Percentiles rank a stretch among this genome's conserved stretches.
Evolutionary conservation across 2,888 invertebrate species (phyloP).

Genomic region (Limenitis camilla): DNA sequence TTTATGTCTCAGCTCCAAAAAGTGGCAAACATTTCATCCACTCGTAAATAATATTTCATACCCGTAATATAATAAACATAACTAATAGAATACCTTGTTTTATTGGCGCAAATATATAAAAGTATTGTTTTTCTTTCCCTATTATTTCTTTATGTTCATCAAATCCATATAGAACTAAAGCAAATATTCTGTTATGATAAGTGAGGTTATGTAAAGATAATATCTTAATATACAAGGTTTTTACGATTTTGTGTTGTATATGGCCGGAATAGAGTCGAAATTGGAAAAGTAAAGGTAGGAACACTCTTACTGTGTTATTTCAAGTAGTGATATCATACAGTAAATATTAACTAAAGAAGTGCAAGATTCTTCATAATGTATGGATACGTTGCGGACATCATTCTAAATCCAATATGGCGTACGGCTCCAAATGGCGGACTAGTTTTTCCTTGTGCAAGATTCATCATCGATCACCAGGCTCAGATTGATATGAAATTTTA

Average conservation of each 20-base stretch:
- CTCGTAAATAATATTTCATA: slow-evolving; percentile 7
- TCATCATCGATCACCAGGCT: too few relatives aligned
- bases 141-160: slow-evolving; percentile 13
- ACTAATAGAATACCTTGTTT: slow-evolving; percentile 9
- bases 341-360: too few relatives aligned
- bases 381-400: too few relatives aligned
- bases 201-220: slow-evolving; percentile 20
- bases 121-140: slow-evolving; percentile 7
- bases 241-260: background rate
- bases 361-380: too few relatives aligned
- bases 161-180: slow-evolving; percentile 10
- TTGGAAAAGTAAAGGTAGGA: too few relatives aligned
- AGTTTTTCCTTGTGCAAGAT: too few relatives aligned
- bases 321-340: too few relatives aligned
- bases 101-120: slow-evolving; percentile 9
- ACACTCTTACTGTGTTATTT: too few relatives aligned
- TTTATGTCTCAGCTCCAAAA: background rate
- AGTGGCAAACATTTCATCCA: slow-evolving; percentile 1
- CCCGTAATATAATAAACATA: slow-evolving; percentile 9
- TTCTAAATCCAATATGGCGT: too few relatives aligned
- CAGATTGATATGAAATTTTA: too few relatives aligned
- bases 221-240: slow-evolving; percentile 11
- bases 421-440: too few relatives aligned
- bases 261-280: too few relatives aligned
- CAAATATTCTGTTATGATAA: slow-evolving; percentile 21